Base-by-base conservation (phyloP, 2,797 vertebrate genomes). In the Perodicticus potto region DNA sequence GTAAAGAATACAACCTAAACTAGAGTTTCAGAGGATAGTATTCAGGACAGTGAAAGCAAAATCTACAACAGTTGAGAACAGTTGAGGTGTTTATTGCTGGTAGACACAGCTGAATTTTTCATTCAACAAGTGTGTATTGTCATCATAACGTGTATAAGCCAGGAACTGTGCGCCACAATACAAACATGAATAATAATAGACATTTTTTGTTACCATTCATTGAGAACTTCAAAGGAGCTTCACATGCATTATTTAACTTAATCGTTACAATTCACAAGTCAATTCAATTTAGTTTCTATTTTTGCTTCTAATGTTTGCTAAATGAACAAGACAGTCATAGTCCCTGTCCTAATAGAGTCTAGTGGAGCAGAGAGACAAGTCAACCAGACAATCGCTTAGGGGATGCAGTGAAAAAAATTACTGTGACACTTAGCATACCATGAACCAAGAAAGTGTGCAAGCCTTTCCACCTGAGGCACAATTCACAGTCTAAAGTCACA, bases 11-110 rank as follows among this genome's bases (percentile, higher is more conserved):
- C 32, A 34, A 13, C 37, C 29, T 80, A 53, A 63, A 2, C 55
- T 89, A 63, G 1, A 57, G 53, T 93, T 91, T 89, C 43, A 80
- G 80, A 95, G 22, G 23, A 76, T 23, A 70, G 23, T 9, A 19
- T 93, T 92, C 91, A 61, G 43, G 13, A 11, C 45, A 57, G 10
- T 81, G n/a, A 37, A 94, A 90, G 57, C 70, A 85, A 92, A 96
- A 83, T 72, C 11, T 9, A 76, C 45, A 80, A 61, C 25, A 49
- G 34, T 69, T 70, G 22, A 78, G 29, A 80, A 61, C 25, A 49
- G 34, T 69, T 70, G 22, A 78, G 29, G 37, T 10, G 14, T 37
- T 80, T 74, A 70, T 49, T 34, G 12, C 16, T 34, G 45, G 53
- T 49, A 40, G n/a, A 59, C 22, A 5, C 7, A 85, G 34, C 43